phyloP scores from a whole-genome alignment of 2,888 invertebrate species.

The Chironomus tentans region DNA sequence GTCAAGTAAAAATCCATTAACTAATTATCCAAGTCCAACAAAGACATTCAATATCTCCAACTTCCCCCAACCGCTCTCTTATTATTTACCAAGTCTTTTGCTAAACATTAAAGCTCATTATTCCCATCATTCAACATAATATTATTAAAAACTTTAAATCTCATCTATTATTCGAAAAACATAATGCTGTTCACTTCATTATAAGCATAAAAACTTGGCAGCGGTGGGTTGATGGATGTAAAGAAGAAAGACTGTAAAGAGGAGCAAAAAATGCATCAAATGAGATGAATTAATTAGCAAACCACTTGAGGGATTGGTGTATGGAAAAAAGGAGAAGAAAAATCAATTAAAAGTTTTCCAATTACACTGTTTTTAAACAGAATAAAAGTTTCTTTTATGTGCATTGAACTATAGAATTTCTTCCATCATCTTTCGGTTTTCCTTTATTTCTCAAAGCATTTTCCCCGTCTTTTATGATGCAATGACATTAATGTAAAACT shows the following conservation, averaged over 20 bases:
- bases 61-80: not conserved
- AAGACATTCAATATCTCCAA: too few relatives aligned
- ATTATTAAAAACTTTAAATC: too few relatives aligned
- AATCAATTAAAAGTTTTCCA: slow-evolving; percentile 27
- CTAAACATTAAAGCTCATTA: too few relatives aligned
- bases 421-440: too few relatives aligned
- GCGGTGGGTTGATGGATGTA: not conserved
- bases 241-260: not conserved
- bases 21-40: too few relatives aligned
- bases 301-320: not conserved
- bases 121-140: too few relatives aligned
- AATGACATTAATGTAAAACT: slow-evolving; percentile 24
- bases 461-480: slow-evolving; percentile 16
- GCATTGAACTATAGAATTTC: not conserved
- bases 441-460: not conserved
- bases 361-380: slow-evolving; percentile 10
- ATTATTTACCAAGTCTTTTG: too few relatives aligned
- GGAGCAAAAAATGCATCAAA: slow-evolving; percentile 14
- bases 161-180: not conserved
- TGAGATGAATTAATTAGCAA: slow-evolving; percentile 19
- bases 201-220: not conserved
- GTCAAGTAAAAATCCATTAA: too few relatives aligned
- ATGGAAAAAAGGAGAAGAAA: not conserved
- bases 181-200: not conserved
- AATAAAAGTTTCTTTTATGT: not conserved